phyloP scores from a whole-genome alignment of 2,797 vertebrate genomes.

The Girardinus metallicus region DNA sequence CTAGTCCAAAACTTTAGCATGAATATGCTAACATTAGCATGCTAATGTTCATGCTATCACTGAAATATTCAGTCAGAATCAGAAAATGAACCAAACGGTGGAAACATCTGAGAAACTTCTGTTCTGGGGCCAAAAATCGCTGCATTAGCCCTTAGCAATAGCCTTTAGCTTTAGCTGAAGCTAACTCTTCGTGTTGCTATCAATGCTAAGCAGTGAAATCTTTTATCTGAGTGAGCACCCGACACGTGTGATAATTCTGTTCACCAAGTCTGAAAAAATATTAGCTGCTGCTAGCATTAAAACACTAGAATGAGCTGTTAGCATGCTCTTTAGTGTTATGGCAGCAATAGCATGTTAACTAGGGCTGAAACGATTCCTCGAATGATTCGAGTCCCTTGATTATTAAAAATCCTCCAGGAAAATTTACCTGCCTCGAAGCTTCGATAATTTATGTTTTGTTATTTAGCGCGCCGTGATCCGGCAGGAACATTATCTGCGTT shows the following conservation, averaged over 20 bases:
- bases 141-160: not conserved
- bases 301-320: not conserved
- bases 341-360: not conserved
- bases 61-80: not conserved
- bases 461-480: no score
- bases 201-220: not conserved
- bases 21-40: not conserved
- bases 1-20: not conserved
- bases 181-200: not conserved
- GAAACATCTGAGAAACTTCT: not conserved
- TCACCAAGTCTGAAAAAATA: not conserved
- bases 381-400: no score
- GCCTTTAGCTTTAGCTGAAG: not conserved
- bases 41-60: not conserved
- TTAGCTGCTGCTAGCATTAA: not conserved
- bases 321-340: not conserved
- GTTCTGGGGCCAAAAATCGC: no score
- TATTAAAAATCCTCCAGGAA: no score
- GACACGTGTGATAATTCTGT: not conserved
- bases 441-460: no score
- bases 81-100: not conserved
- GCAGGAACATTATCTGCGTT: no score
- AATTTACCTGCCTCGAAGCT: no score
- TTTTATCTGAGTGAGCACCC: no score
- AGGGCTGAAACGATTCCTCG: no score